Evolutionary conservation across 2,888 invertebrate species (phyloP).

Genomic region (Chorisops tibialis): DNA sequence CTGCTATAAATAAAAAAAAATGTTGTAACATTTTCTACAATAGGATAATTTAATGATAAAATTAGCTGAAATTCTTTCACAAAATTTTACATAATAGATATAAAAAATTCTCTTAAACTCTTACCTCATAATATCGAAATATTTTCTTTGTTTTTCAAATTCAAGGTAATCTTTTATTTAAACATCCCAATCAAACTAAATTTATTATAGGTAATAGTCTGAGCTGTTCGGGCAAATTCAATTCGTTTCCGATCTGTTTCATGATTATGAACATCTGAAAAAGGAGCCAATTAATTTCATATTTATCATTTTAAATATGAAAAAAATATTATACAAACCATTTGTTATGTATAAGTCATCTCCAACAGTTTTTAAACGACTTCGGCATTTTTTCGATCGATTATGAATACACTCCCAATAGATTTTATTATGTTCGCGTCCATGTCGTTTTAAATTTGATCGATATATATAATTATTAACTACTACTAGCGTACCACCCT

Average conservation of each 20-base stretch:
- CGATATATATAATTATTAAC: conserved; percentile 51
- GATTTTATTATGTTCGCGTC: conserved; percentile 46
- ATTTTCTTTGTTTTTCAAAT: no score
- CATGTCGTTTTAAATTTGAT: conserved; percentile 50
- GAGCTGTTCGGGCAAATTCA: conserved; percentile 39
- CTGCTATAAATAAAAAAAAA: no score
- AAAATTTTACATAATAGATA: no score
- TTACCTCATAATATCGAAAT: no score
- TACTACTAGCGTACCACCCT: conserved; percentile 49
- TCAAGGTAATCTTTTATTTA: no score
- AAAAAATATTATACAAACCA: conserved; percentile 38
- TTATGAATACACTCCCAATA: conserved; percentile 53
- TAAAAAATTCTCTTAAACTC: no score
- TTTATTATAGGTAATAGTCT: conserved; percentile 13
- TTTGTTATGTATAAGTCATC: conserved; percentile 51
- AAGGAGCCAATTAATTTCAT: background rate
- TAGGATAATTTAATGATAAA: no score
- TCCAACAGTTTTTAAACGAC: conserved; percentile 50
- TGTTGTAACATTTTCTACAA: no score
- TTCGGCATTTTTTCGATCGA: conserved; percentile 50
- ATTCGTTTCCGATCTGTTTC: conserved; percentile 46
- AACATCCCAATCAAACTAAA: conserved; percentile 17
- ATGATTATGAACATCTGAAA: conserved; percentile 49
- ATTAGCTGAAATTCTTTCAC: no score
- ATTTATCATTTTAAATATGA: background rate